Base-by-base conservation (phyloP, 2,797 vertebrate genomes). In the Lacerta agilis region DNA sequence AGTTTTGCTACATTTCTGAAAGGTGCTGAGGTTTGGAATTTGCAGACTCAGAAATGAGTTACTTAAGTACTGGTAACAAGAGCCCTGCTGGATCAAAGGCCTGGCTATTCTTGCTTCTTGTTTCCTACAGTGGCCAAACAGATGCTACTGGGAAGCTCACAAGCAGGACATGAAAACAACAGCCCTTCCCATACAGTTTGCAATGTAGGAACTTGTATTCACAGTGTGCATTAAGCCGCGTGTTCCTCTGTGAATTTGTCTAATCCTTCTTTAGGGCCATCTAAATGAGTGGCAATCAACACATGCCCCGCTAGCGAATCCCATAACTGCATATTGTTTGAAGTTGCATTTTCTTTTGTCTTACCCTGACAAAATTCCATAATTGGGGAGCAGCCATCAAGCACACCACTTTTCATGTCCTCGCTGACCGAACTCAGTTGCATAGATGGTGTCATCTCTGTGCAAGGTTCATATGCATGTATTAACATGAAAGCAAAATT, bases 381-480 rank as follows among this genome's bases (percentile, higher is more conserved):
- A 29, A 29, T 77, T 43, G 75, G 41, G 23, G 41, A 27, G 41
- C 8, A 45, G 75, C 75, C 41, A 77, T 77, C 41, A 77, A 77
- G 25, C 75, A 77, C 41, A 45, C 23, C 11, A 11, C 41, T 45
- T 25, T 77, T 27, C 10, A 13, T 25, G 25, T 8, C 8, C 11
- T 43, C 27, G 11, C 75, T 77, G 75, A 77, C 41, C 25, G 41
- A 77, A 41, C 75, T 43, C 29, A 27, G 38, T 5, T 38, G 36
- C 33, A 38, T 20, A 75, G 36, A 75, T 38, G 33, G 36, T 75
- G 18, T 38, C 7, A 41, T 23, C 36, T 20, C 67, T 33, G 67
- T 75, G 72, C 49, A 55, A 15, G 49, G 49, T 9, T 0, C n/a
- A 85, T 17, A n/a, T 33, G 8, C 18, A 38, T 0, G 0, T 20